These are phyloP conservation scores for Tanytarsus gracilentus DNA, from an alignment of 2,888 invertebrate genomes.

Conservation along the genomic window DNA sequence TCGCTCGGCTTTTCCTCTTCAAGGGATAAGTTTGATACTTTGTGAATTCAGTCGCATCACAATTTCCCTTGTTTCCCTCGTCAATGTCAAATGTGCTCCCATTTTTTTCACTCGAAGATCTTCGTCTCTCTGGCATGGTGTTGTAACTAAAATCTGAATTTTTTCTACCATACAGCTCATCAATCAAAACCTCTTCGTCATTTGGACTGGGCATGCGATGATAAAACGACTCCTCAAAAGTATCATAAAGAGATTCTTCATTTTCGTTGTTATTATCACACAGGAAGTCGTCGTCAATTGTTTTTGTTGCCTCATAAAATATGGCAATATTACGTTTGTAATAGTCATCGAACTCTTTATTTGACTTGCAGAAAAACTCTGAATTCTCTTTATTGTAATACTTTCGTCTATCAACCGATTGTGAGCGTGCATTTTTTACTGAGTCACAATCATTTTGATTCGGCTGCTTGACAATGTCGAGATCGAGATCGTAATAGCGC, in stretches of 20 bases:
- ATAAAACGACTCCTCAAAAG: background rate
- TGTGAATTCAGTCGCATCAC: background rate
- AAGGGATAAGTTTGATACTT: conserved; percentile 28
- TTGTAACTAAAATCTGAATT: background rate
- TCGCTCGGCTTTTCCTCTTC: conserved; percentile 4
- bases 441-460: conserved; percentile 25
- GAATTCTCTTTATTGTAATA: conserved; percentile 27
- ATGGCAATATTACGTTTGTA: conserved; percentile 22
- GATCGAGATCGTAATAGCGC: conserved; percentile 26
- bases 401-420: conserved; percentile 17
- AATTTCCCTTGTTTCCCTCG: background rate
- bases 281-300: conserved; percentile 19
- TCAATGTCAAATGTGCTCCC: background rate
- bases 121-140: conserved; percentile 14
- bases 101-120: background rate
- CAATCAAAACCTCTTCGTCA: conserved; percentile 20
- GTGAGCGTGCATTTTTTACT: conserved; percentile 3
- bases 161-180: conserved; percentile 13
- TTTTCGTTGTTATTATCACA: background rate
- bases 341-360: conserved; percentile 29
- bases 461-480: conserved; percentile 6
- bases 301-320: conserved; percentile 26
- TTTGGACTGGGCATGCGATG: background rate
- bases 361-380: conserved; percentile 25
- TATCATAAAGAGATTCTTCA: background rate